These are phyloP conservation scores for Acanthochromis polyacanthus DNA, from an alignment of 2,113 vertebrate species.

Conservation along the genomic window DNA sequence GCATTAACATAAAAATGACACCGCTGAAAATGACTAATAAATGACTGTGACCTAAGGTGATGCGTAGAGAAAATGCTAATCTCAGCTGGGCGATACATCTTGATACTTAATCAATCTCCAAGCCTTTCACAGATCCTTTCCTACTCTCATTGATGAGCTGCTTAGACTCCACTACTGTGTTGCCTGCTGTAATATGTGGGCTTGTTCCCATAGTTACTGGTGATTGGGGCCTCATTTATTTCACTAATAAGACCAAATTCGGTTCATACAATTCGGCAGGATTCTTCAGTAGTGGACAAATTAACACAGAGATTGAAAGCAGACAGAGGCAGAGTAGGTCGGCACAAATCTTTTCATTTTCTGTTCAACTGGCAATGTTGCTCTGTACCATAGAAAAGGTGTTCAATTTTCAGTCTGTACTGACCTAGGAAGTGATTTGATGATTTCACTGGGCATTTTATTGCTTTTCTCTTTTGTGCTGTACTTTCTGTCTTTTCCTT, in stretches of 20 bases:
- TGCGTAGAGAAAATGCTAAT: conserved; percentile 18
- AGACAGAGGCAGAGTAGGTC: conserved; percentile 1
- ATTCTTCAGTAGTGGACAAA: conserved; percentile 38
- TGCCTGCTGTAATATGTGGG: conserved; percentile 35
- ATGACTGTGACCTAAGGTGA: conserved; percentile 13
- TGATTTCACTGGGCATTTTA: not conserved
- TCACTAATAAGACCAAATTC: conserved; percentile 59
- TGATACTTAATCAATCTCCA: conserved; percentile 15
- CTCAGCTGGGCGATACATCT: conserved; percentile 3
- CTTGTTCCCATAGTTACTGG: conserved; percentile 67
- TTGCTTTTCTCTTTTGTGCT: not conserved
- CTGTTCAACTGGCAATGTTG: conserved; percentile 22
- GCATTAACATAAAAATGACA: not conserved
- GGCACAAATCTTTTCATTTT: conserved; percentile 21
- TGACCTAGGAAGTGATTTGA: conserved; percentile 18
- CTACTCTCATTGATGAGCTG: conserved; percentile 19
- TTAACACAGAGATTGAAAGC: conserved; percentile 68
- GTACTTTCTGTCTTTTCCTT: too few species aligned
- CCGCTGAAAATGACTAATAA: not conserved
- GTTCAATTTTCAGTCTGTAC: conserved; percentile 55
- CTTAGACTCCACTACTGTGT: not conserved
- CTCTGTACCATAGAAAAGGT: conserved; percentile 33
- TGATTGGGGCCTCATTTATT: conserved; percentile 60
- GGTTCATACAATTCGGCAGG: conserved; percentile 19
- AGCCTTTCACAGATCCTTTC: conserved; percentile 9